A percentile compares a stretch with the other conserved stretches of the same genome.
These are phyloP conservation scores for Gnathonemus longibarbis DNA, from an alignment of 2,113 vertebrate genomes.

Conservation along the genomic window DNA sequence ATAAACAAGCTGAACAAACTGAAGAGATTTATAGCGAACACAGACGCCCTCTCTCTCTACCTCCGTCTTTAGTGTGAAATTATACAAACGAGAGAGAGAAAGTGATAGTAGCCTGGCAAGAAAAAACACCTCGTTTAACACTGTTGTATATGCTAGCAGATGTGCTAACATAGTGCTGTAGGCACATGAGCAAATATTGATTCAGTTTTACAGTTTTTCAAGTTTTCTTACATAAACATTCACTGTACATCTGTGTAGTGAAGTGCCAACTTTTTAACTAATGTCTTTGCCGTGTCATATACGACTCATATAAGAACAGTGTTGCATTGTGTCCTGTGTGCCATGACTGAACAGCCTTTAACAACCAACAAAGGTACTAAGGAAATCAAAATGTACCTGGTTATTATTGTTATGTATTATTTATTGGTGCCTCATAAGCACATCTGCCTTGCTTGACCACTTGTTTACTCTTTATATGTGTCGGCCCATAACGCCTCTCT, in stretches of 20 bases:
- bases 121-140: not conserved
- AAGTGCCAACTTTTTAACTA: not conserved
- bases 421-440: not conserved
- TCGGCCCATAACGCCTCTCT: not conserved
- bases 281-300: not conserved
- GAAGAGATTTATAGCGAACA: not conserved
- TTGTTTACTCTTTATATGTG: not conserved
- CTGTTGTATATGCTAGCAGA: not conserved
- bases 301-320: not conserved
- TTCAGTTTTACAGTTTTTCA: not conserved
- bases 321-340: not conserved
- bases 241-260: not conserved
- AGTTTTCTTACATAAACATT: not conserved
- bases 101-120: not conserved
- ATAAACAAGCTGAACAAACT: not conserved
- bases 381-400: not conserved
- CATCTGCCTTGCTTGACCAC: not conserved
- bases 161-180: not conserved
- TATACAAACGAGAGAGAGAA: not conserved
- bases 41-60: not conserved
- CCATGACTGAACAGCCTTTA: not conserved
- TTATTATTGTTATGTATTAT: not conserved
- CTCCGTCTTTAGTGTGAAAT: not conserved
- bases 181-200: not conserved
- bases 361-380: not conserved